Base-by-base conservation (phyloP, 2,888 invertebrate species). In the Xanthorhoe spadicearia region DNA sequence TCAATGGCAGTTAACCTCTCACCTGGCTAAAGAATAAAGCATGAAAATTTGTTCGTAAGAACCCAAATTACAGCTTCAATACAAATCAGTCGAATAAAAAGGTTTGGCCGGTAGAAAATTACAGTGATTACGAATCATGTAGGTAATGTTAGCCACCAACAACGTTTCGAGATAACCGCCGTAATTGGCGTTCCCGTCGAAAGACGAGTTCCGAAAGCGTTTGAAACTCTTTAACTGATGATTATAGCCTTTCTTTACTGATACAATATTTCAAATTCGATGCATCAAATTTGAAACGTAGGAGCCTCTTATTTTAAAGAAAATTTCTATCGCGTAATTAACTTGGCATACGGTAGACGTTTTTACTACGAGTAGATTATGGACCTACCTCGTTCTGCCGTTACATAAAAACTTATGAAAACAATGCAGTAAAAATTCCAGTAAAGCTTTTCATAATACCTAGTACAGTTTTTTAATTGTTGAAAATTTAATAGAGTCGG, bases 111-210 rank as follows among this genome's bases (percentile, higher is more conserved):
- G 51, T 59, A 66, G 64, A 61, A 61, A 69, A 69, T 69, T 69
- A 69, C 55, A 52, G 69, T 66, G 56, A 66, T 69, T 66, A 69
- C 23, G 32, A n/a, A 55, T 59, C 63, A 58, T 54, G 64, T 43
- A 43, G 38, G 38, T 69, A 66, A 61, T 54, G 60, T 63, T 66
- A 66, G 58, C 66, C 69, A 66, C 69, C 69, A 53, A 69, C 65
- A 56, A 63, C 58, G 64, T 55, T 53, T 32, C 51, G 57, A 66
- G 61, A 64, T 69, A 69, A 62, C 43, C 50, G 64, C 54, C 43
- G 69, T 66, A 63, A 66, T 64, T 69, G 59, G 52, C 32, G 53
- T 59, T 69, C 60, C 46, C 59, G 52, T 43, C 61, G 64, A 68
- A 68, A 62, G 61, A 51, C 13, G 32, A 19, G 61, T 43, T 66